phyloP scores from a whole-genome alignment of 2,888 invertebrate genomes.

The Drosophila merina region DNA sequence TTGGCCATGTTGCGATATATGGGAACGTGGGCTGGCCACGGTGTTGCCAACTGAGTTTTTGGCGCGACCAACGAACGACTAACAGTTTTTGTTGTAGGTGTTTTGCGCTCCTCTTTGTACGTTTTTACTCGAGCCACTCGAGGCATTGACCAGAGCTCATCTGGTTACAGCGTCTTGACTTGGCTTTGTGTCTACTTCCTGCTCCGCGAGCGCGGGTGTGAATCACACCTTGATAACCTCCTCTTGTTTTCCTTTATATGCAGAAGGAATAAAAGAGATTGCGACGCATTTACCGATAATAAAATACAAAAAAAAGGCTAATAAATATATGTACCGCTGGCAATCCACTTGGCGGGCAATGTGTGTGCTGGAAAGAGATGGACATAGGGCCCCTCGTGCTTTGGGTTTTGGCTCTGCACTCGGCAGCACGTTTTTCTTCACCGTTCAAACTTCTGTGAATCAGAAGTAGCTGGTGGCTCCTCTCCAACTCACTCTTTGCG shows the following conservation, averaged over 20 bases:
- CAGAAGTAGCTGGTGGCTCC: slow-evolving; percentile 46
- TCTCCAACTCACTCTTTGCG: slow-evolving; percentile 63
- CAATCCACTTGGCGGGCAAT: slow-evolving; percentile 19
- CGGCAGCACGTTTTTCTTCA: slow-evolving; percentile 63
- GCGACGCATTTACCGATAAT: slow-evolving; percentile 46
- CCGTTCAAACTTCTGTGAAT: slow-evolving; percentile 51
- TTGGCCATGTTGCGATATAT: slow-evolving; percentile 44
- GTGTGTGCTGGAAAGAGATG: slow-evolving; percentile 34
- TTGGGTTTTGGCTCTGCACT: background rate
- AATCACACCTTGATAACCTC: slow-evolving; percentile 25
- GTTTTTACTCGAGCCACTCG: slow-evolving; percentile 22
- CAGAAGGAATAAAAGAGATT: slow-evolving; percentile 32
- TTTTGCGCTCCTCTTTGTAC: slow-evolving; percentile 26
- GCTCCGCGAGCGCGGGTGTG: slow-evolving; percentile 20
- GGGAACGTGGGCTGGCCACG: slow-evolving; percentile 31
- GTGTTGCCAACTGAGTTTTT: slow-evolving; percentile 72
- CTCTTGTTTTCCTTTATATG: slow-evolving; percentile 51
- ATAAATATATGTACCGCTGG: slow-evolving; percentile 18
- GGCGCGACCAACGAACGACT: slow-evolving; percentile 47
- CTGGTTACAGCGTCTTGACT: slow-evolving; percentile 19
- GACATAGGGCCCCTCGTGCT: slow-evolving; percentile 36
- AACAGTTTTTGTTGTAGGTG: slow-evolving; percentile 55
- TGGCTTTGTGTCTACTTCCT: slow-evolving; percentile 43
- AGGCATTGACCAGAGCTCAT: slow-evolving; percentile 47
- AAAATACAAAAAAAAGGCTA: slow-evolving; percentile 25